Evolutionary conservation across 2,797 vertebrate genomes (phyloP).

Genomic region (Potorous gilbertii): DNA sequence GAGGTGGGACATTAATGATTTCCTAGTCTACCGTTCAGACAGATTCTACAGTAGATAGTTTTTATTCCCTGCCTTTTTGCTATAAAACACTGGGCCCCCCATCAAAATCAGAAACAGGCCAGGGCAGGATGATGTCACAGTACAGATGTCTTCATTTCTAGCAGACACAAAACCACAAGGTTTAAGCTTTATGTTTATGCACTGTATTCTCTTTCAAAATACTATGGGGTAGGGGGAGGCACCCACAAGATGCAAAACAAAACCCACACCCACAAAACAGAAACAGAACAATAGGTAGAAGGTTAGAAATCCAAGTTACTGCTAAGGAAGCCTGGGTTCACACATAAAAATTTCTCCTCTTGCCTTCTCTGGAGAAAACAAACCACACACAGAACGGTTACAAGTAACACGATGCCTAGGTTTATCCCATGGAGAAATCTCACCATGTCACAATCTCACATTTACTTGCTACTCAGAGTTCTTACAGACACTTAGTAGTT

Average conservation of each 20-base stretch:
- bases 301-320: slow-evolving; percentile 64
- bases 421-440: slow-evolving; percentile 48
- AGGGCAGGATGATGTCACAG: slow-evolving; percentile 9
- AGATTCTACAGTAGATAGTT: background rate
- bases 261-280: background rate
- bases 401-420: slow-evolving; percentile 57
- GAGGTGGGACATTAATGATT: background rate
- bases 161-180: slow-evolving; percentile 19
- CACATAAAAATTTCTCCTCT: slow-evolving; percentile 61
- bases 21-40: background rate
- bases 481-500: slow-evolving; percentile 56
- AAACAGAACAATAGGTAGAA: slow-evolving; percentile 49
- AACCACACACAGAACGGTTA: background rate
- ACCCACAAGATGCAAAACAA: background rate
- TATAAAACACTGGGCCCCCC: background rate
- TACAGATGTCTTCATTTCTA: slow-evolving; percentile 8
- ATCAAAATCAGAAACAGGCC: slow-evolving; percentile 42
- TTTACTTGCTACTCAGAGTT: slow-evolving; percentile 51
- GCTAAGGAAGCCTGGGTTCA: slow-evolving; percentile 58
- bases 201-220: slow-evolving; percentile 49
- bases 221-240: background rate
- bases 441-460: slow-evolving; percentile 58
- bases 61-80: background rate
- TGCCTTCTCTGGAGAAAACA: slow-evolving; percentile 35
- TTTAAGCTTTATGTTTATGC: background rate